These are phyloP conservation scores for Meteorus colon DNA, from an alignment of 2,888 invertebrate species.

Conservation along the genomic window DNA sequence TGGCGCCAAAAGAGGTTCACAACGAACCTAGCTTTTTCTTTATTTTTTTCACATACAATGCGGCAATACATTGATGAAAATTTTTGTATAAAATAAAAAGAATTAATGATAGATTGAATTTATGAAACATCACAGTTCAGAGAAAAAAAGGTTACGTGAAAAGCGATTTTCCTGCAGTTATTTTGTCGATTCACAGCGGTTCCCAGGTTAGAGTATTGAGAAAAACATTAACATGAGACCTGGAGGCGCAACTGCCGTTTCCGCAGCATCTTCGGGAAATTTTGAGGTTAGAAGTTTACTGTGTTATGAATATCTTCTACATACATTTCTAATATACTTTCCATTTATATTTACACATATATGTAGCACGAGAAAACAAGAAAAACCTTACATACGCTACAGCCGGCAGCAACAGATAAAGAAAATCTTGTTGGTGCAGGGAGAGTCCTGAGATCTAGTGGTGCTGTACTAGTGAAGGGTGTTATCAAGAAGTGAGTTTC, in stretches of 20 bases:
- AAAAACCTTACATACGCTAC: conserved; percentile 84
- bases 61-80: too few species aligned
- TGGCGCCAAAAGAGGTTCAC: too few species aligned
- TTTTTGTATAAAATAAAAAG: too few species aligned
- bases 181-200: background rate
- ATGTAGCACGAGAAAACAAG: conserved; percentile 68
- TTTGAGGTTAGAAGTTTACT: conserved; percentile 63
- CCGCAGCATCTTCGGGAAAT: conserved; percentile 59
- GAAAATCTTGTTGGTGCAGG: conserved; percentile 83
- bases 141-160: too few species aligned
- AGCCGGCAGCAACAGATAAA: conserved; percentile 82
- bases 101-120: too few species aligned
- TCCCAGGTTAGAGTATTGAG: background rate
- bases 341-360: conserved; percentile 18
- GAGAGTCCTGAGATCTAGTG: conserved; percentile 71
- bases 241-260: conserved; percentile 63
- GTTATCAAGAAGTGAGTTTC: conserved; percentile 55
- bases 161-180: too few species aligned
- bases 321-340: background rate
- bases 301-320: conserved; percentile 26
- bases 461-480: conserved; percentile 52
- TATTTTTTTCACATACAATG: too few species aligned
- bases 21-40: too few species aligned
- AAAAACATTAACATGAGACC: conserved; percentile 60
- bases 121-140: too few species aligned